Percentiles rank a stretch among this genome's conserved stretches.
These are phyloP conservation scores for Podarcis siculus DNA, from an alignment of 2,797 vertebrate genomes.

Conservation along the genomic window DNA sequence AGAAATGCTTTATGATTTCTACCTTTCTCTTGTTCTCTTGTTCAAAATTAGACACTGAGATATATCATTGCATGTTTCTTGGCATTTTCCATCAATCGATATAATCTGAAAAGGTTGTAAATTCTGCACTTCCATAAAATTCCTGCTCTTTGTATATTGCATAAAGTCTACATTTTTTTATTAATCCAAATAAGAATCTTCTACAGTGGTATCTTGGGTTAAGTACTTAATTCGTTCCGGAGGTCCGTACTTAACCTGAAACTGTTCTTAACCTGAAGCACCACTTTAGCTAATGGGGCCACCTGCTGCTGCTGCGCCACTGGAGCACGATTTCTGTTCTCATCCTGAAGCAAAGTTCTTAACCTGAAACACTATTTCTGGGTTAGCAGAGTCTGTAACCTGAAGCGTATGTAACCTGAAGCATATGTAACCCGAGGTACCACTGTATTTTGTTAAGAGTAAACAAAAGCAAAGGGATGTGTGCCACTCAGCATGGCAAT, in stretches of 20 bases:
- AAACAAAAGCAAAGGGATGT: background rate
- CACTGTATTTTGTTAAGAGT: background rate
- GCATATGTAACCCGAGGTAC: too few relatives aligned
- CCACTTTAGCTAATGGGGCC: too few relatives aligned
- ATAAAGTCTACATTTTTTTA: background rate
- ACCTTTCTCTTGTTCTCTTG: conserved; percentile 20
- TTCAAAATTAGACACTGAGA: background rate
- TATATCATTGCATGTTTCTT: background rate
- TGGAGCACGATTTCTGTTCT: too few relatives aligned
- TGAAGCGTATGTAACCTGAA: too few relatives aligned
- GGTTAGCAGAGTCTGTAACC: too few relatives aligned
- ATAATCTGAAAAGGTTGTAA: background rate
- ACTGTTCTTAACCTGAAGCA: too few relatives aligned
- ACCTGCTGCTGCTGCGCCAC: too few relatives aligned
- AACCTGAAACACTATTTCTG: too few relatives aligned
- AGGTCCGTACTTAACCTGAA: too few relatives aligned
- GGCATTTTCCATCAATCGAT: background rate
- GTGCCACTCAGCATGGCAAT: background rate
- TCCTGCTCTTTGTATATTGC: background rate
- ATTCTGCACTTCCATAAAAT: background rate
- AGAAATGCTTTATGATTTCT: background rate
- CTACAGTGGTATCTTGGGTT: background rate
- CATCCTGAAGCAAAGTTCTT: too few relatives aligned
- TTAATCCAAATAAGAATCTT: background rate
- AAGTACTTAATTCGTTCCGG: too few relatives aligned